Conservation (phyloP, 2,888 invertebrate species). For the Pocota personata region DNA sequence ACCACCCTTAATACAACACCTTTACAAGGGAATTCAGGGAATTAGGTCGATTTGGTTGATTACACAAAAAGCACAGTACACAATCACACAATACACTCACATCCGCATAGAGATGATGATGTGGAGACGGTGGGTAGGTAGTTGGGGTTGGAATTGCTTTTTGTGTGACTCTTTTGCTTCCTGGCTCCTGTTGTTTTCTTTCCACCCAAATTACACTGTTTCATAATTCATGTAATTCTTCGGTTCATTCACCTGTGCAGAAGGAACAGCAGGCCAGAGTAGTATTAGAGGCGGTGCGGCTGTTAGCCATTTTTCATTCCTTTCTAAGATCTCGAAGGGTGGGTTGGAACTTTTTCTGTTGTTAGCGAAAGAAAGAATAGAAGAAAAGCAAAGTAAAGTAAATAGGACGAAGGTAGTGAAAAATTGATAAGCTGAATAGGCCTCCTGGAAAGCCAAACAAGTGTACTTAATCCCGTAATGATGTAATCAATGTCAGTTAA, state of each 20-base stretch:
- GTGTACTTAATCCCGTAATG: not conserved
- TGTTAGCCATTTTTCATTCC: not conserved
- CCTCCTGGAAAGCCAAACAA: conserved; percentile 12
- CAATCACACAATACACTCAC: not conserved
- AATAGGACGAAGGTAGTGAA: not conserved
- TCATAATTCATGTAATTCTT: conserved; percentile 34
- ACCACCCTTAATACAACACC: not conserved
- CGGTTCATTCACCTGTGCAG: conserved; percentile 29
- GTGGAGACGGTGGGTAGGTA: not conserved
- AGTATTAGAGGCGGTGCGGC: not conserved
- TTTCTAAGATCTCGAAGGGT: not conserved
- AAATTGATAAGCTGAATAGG: not conserved
- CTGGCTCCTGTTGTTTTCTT: not conserved
- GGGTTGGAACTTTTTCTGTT: not conserved
- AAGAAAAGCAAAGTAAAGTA: not conserved
- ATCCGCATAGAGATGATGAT: not conserved
- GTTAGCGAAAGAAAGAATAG: not conserved
- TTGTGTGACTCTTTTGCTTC: not conserved
- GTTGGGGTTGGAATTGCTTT: not conserved
- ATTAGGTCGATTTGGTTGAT: conserved; percentile 57
- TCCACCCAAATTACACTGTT: not conserved
- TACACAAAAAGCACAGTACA: conserved; percentile 30
- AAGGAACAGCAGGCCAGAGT: not conserved
- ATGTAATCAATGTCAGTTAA: conserved; percentile 14
- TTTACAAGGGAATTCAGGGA: conserved; percentile 11